Evolutionary conservation across 2,797 vertebrate genomes (phyloP).

Genomic region (Danio aesculapii): DNA sequence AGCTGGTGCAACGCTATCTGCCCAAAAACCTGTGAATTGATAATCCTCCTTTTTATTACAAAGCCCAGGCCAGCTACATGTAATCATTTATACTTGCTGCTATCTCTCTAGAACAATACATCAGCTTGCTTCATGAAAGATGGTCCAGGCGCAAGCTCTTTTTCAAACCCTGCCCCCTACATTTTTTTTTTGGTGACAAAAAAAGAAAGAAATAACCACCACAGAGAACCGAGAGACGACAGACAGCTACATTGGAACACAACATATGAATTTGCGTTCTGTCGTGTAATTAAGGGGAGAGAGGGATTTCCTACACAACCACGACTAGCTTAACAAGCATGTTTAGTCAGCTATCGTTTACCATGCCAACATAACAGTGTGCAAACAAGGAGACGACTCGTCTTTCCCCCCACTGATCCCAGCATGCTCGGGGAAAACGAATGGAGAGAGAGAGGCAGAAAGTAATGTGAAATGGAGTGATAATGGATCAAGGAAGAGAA

Average conservation of each 20-base stretch:
- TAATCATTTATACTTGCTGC: constrained; percentile 83
- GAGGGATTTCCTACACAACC: constrained; percentile 57
- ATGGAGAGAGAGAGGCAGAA: constrained; percentile 77
- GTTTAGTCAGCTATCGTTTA: constrained; percentile 79
- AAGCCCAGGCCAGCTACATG: constrained; percentile 86
- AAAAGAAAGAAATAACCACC: constrained; percentile 31
- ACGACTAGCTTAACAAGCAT: constrained; percentile 53
- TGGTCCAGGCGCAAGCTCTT: constrained; percentile 79
- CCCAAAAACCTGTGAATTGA: constrained; percentile 88
- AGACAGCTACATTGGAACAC: constrained; percentile 45
- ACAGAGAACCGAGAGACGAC: constrained; percentile 40
- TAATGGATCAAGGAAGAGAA: constrained; percentile 45
- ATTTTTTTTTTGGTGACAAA: constrained; percentile 6
- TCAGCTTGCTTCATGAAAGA: constrained; percentile 86
- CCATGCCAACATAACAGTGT: constrained; percentile 72
- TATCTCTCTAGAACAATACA: constrained; percentile 85
- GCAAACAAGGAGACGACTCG: constrained; percentile 89
- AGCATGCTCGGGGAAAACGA: constrained; percentile 81
- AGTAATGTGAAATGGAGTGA: constrained; percentile 41
- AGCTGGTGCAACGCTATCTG: constrained; percentile 77
- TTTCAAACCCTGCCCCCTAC: constrained; percentile 55
- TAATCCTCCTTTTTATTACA: constrained; percentile 88
- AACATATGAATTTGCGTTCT: constrained; percentile 57
- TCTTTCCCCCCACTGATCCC: constrained; percentile 88
- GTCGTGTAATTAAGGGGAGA: constrained; percentile 60